Evolutionary conservation across 2,888 invertebrate species (phyloP), one percentile per base, ranked within the genome.

Genomic region (Isotomurus palustris): DNA sequence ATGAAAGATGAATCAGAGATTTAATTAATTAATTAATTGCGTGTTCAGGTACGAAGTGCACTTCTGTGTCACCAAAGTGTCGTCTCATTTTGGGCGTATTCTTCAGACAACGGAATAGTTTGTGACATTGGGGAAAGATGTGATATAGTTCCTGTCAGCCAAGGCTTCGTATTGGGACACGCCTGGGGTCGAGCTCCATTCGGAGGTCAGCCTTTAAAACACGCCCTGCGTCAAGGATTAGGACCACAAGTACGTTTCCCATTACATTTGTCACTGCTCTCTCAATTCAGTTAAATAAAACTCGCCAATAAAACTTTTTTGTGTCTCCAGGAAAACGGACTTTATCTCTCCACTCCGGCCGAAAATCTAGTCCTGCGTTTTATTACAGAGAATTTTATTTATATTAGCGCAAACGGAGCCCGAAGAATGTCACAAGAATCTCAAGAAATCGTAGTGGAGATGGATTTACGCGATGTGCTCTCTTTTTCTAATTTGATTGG

Each of bases 121-220:
- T 80, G 81, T 19, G 82, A 82, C 71, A 76, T 82, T 49, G 82
- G 82, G 25, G 80, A 82, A 62, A 72, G 80, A 57, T 69, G 68
- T 55, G 71, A 69, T 60, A 66, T 71, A 41, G 67, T 71, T 41
- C 71, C 71, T 54, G 67, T 68, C 8, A 69, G 64, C 43, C 68
- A 68, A 51, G 71, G 71, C 17, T 71, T 69, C 40, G 67, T 71
- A 5, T 21, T 71, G 22, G 62, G 60, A 14, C 66, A 69, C 40
- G 69, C 67, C 3, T 71, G 71, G 71, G 56, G 56, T 12, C 22
- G 61, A 36, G 60, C 58, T 35, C 64, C 66, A 10, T 59, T 64
- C 21, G 69, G 68, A 21, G 68, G 67, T 8, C 62, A 64, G 21
- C 60, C 62, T 6, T 48, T 69, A n/a, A 71, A 69, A 53, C 69